A percentile compares a stretch with the other conserved stretches of the same genome.
Evolutionary conservation across 2,797 vertebrate genomes (phyloP).

Genomic region (Caiman crocodilus): DNA sequence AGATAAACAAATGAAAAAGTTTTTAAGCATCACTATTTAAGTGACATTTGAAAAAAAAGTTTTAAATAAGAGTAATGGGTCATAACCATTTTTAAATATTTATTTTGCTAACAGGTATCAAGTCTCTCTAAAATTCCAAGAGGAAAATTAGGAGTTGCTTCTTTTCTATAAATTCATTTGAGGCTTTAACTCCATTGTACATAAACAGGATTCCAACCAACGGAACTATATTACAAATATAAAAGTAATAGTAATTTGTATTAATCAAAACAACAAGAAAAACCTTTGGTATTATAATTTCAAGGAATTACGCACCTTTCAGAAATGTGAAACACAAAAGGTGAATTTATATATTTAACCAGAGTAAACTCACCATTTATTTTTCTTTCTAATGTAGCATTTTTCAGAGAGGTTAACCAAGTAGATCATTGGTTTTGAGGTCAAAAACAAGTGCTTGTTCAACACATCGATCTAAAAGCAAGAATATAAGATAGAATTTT

Average conservation of each 20-base stretch:
- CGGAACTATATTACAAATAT: neutral
- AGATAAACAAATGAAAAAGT: constrained; percentile 38
- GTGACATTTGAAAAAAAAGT: neutral
- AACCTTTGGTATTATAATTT: neutral
- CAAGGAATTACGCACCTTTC: neutral
- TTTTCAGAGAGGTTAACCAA: constrained; percentile 99
- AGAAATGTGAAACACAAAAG: constrained; percentile 3
- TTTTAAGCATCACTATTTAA: neutral
- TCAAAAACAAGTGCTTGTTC: constrained; percentile 98
- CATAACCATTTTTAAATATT: neutral
- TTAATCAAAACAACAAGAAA: neutral
- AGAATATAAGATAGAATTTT: constrained; percentile 37
- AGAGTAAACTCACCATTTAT: constrained; percentile 92
- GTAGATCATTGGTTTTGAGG: constrained; percentile 99
- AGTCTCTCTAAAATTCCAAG: neutral
- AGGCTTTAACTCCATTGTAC: neutral
- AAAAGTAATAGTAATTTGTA: neutral
- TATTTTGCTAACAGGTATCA: neutral
- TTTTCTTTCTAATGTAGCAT: constrained; percentile 99
- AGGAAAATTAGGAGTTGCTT: constrained; percentile 13
- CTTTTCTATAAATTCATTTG: neutral
- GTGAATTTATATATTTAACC: constrained; percentile 2
- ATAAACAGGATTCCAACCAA: neutral
- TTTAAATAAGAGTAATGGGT: neutral
- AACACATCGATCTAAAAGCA: constrained; percentile 93